Evolutionary conservation across 1,140 invertebrate genomes (phyloP).

Genomic region (Aleiodes sp.): DNA sequence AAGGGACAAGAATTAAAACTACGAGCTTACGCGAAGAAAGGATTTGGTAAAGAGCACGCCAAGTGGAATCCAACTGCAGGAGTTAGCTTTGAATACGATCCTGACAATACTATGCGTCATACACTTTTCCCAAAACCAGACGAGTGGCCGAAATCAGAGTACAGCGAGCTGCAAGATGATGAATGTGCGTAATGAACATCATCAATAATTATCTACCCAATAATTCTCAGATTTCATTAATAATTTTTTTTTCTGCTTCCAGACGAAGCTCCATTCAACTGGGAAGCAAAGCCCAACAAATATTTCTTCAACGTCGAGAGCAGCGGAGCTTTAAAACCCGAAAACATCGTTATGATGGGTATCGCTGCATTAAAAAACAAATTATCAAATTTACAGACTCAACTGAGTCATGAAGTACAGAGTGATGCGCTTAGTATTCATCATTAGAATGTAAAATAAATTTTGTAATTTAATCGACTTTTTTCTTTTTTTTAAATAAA

Average conservation of each 20-base stretch:
- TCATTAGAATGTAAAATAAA: constrained; percentile 47
- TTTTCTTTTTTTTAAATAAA: constrained; percentile 14
- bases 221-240: constrained; percentile 7
- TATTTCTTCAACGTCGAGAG: constrained; percentile 98
- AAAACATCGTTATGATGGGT: constrained; percentile 97
- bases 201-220: neutral
- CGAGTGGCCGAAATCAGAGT: constrained; percentile 99
- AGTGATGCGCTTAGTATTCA: constrained; percentile 82
- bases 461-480: neutral
- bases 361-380: constrained; percentile 95
- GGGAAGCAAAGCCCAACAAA: constrained; percentile 95
- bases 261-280: constrained; percentile 92
- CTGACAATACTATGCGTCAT: constrained; percentile 96
- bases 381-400: constrained; percentile 93
- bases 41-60: constrained; percentile 99
- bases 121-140: constrained; percentile 97
- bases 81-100: constrained; percentile 99
- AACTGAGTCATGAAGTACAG: constrained; percentile 87
- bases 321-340: constrained; percentile 91
- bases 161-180: constrained; percentile 92
- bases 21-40: constrained; percentile 93
- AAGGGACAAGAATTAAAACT: constrained; percentile 98
- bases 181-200: constrained; percentile 74
- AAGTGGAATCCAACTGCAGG: constrained; percentile 99
- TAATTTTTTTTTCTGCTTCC: constrained; percentile 52